phyloP scores from a whole-genome alignment of 2,113 vertebrate genomes.

The Sardina pilchardus region DNA sequence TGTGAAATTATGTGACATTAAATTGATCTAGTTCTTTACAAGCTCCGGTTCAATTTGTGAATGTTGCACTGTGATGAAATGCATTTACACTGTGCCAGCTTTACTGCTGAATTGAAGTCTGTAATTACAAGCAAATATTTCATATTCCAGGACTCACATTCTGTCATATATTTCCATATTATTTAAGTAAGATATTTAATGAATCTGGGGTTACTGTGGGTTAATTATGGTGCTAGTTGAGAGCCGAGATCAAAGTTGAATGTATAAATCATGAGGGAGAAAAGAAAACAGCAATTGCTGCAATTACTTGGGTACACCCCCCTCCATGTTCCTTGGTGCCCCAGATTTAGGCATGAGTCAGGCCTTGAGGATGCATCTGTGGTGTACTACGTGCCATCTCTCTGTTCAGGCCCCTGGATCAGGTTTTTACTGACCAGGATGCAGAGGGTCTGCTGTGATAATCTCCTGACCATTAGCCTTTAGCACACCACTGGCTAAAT shows the following conservation, averaged over 20 bases:
- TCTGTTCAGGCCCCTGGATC: constrained; percentile 35
- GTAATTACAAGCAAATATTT: background rate
- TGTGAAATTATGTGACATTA: constrained; percentile 22
- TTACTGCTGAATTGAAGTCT: background rate
- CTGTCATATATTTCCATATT: background rate
- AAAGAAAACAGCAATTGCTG: background rate
- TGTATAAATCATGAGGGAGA: background rate
- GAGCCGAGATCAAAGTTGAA: background rate
- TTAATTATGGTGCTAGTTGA: background rate
- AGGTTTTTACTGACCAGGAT: constrained; percentile 47
- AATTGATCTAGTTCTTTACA: constrained; percentile 22
- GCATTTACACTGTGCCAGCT: background rate
- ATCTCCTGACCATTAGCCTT: constrained; percentile 33
- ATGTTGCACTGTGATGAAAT: background rate
- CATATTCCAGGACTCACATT: background rate
- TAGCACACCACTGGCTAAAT: constrained; percentile 38
- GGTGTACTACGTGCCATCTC: constrained; percentile 18
- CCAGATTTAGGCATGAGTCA: constrained; percentile 39
- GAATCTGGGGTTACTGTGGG: background rate
- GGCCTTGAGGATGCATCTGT: constrained; percentile 34
- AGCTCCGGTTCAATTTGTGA: background rate
- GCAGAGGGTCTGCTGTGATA: constrained; percentile 19
- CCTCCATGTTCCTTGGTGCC: background rate
- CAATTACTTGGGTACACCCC: background rate
- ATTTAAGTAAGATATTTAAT: background rate